These are phyloP conservation scores for Hydrotaea diabolus DNA, from an alignment of 2,888 invertebrate genomes.

Conservation along the genomic window DNA sequence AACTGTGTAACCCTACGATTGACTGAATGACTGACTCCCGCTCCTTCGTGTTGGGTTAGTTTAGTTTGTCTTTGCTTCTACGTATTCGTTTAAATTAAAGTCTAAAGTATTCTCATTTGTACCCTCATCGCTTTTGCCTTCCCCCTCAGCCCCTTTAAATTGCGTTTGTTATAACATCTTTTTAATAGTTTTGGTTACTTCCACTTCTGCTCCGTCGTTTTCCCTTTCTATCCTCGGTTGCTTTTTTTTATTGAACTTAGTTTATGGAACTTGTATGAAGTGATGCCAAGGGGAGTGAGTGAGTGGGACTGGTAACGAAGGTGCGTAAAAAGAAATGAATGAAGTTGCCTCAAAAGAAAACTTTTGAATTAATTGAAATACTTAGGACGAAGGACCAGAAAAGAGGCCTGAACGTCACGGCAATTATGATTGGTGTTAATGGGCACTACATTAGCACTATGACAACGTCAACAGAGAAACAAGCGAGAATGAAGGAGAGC, in stretches of 20 bases:
- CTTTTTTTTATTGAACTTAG: background rate
- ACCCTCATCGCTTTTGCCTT: background rate
- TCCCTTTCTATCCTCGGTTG: too few species aligned
- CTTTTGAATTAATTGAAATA: constrained; percentile 3
- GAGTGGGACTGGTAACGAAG: too few species aligned
- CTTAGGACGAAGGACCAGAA: background rate
- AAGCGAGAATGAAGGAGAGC: too few species aligned
- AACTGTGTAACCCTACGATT: background rate
- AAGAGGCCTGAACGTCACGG: background rate
- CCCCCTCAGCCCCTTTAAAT: background rate
- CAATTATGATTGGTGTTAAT: background rate
- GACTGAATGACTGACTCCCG: background rate
- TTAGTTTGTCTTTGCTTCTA: background rate
- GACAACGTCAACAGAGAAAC: too few species aligned
- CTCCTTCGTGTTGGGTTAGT: background rate
- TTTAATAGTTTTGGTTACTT: constrained; percentile 17
- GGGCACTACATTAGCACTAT: background rate
- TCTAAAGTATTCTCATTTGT: background rate
- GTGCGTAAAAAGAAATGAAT: background rate
- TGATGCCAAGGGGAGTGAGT: too few species aligned
- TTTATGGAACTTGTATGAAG: background rate
- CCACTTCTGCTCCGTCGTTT: too few species aligned
- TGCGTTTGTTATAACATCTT: background rate
- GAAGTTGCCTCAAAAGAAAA: background rate
- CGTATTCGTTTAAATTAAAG: background rate